Base-by-base conservation (phyloP, 2,113 vertebrate species). In the Laterallus jamaicensis region DNA sequence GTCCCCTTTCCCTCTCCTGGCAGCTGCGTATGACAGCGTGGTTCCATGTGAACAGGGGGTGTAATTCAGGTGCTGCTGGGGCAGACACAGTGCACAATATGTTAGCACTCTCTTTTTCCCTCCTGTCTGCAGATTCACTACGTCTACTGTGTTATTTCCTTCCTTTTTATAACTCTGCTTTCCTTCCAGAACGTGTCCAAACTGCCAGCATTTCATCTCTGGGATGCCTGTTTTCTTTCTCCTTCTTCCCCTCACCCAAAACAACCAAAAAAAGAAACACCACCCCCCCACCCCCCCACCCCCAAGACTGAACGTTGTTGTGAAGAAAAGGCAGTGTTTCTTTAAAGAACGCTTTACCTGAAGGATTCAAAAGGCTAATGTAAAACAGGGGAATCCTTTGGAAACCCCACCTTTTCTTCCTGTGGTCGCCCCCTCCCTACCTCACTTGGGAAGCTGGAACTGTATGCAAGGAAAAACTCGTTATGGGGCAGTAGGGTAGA, bases 161-260 rank as follows among this genome's bases (percentile, higher is more conserved):
- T 96, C 66, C 39, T 75, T 77, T 79, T 74, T 91, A 8, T 93
- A 71, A 79, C 31, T 64, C 5, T 96, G 4, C 32, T 94, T 92
- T 83, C 70, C 78, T 90, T 91, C 44, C 12, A 8, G 84, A 88
- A 64, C 54, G 31, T 93, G 78, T 96, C 50, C 69, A 69, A 92
- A 77, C 92, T 91, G 91, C 90, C 89, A 86, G 55, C 90, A 25
- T 83, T 93, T 96, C 68, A 59, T 79, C 83, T 97, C 93, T 82
- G 83, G 86, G 87, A 92, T 89, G 69, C 86, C 91, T 89, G 73
- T 95, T 93, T 93, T 96, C 86, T 93, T 95, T 82, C 73, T 91
- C 55, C 54, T 37, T 82, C 58, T 77, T 83, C 71, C 44, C 62
- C n/a, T 88, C 32, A 66, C 70, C 12, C n/a, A 49, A 84, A 88